These are phyloP conservation scores for Drosophila pseudotakahashii DNA, from an alignment of 2,888 invertebrate species.

Conservation along the genomic window DNA sequence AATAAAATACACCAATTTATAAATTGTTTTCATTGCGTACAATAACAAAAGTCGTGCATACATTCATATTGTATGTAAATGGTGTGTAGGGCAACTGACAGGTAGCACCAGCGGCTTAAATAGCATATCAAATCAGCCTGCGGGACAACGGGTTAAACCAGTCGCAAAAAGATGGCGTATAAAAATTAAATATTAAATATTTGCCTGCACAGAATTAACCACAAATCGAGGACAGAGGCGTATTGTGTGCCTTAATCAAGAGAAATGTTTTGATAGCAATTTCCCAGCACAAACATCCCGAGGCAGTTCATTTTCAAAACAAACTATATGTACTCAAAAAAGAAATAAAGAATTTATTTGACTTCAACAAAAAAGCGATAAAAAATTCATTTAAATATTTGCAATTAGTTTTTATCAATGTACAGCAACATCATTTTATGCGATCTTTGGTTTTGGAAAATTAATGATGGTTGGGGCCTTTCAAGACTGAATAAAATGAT, in stretches of 20 bases:
- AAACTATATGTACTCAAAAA: not conserved
- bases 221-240: conserved; percentile 20
- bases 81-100: conserved; percentile 2
- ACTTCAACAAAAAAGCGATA: not conserved
- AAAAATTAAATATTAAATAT: conserved; percentile 21
- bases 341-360: not conserved
- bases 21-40: conserved; percentile 32
- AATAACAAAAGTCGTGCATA: conserved; percentile 20
- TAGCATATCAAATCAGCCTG: conserved; percentile 14
- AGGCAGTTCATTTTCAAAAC: not conserved
- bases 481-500: not conserved
- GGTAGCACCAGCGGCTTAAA: not conserved
- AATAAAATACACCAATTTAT: conserved; percentile 32
- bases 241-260: conserved; percentile 13
- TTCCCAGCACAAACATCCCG: conserved; percentile 5
- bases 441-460: not conserved
- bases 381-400: not conserved
- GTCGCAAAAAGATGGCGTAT: conserved; percentile 12
- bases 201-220: conserved; percentile 17
- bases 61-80: conserved; percentile 5
- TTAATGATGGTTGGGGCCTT: not conserved
- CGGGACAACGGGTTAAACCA: conserved; percentile 22
- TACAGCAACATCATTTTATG: too few relatives aligned
- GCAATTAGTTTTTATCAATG: not conserved
- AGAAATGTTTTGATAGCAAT: conserved; percentile 12